phyloP scores from a whole-genome alignment of 2,797 vertebrate genomes.

The Paedocypris micromegethes region DNA sequence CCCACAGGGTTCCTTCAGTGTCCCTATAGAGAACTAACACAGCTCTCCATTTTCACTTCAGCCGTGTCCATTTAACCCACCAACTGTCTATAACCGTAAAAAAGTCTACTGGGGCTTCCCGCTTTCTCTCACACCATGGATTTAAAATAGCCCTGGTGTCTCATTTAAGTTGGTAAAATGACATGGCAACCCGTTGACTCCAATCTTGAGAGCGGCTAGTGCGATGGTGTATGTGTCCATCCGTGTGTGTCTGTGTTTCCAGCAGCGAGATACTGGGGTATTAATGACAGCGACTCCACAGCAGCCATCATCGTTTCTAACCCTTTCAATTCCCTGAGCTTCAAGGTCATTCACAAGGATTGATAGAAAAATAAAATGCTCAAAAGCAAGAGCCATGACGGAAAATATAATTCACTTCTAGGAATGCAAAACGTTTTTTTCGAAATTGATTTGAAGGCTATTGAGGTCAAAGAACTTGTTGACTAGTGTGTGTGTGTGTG shows the following conservation, averaged over 20 bases:
- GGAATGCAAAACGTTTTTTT: no score
- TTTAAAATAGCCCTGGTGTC: slow-evolving; percentile 42
- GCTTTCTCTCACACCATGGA: slow-evolving; percentile 15
- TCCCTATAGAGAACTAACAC: slow-evolving; percentile 39
- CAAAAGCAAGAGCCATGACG: slow-evolving; percentile 11
- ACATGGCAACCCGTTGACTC: slow-evolving; percentile 39
- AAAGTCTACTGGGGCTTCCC: slow-evolving; percentile 27
- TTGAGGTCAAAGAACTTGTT: no score
- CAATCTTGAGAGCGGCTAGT: slow-evolving; percentile 38
- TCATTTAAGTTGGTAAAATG: slow-evolving; percentile 48
- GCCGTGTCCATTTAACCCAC: slow-evolving; percentile 50
- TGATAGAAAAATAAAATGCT: slow-evolving; percentile 24
- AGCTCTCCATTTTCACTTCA: slow-evolving; percentile 50
- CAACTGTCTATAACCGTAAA: slow-evolving; percentile 48
- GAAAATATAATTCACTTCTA: background rate
- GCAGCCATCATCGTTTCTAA: slow-evolving; percentile 46
- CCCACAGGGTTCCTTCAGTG: slow-evolving; percentile 12
- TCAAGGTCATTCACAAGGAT: slow-evolving; percentile 51
- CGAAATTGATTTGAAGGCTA: no score
- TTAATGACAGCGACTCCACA: slow-evolving; percentile 47
- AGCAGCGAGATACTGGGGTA: slow-evolving; percentile 45
- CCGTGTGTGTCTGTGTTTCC: slow-evolving; percentile 29
- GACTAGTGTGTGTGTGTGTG: no score
- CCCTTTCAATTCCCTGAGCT: slow-evolving; percentile 44
- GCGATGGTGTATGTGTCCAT: slow-evolving; percentile 10